Evolutionary conservation across 2,113 vertebrate species (phyloP).

Genomic region (Lophochroa leadbeateri): DNA sequence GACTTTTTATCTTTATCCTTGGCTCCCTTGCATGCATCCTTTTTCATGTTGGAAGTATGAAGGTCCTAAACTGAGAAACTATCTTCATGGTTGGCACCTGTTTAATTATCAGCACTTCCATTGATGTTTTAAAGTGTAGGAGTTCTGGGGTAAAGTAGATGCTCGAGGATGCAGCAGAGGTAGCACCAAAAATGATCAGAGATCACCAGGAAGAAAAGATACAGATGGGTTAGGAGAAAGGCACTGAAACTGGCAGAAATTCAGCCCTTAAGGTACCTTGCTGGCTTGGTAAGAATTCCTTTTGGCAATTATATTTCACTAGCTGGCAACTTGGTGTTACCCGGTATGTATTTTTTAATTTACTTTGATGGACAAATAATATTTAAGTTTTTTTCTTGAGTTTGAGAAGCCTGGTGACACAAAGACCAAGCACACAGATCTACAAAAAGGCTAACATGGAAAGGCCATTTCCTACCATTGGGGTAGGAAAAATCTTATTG

Average conservation of each 20-base stretch:
- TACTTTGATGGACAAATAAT: background rate
- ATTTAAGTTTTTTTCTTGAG: background rate
- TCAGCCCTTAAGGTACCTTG: background rate
- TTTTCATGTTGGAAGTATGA: background rate
- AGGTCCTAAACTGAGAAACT: background rate
- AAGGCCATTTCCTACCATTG: background rate
- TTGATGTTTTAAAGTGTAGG: background rate
- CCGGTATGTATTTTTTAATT: background rate
- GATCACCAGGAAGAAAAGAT: background rate
- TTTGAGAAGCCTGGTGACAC: background rate
- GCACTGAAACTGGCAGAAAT: background rate
- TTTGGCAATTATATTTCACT: background rate
- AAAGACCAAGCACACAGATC: background rate
- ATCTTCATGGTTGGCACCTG: background rate
- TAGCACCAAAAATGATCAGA: background rate
- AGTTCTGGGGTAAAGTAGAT: background rate
- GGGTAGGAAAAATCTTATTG: background rate
- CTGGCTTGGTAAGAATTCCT: background rate
- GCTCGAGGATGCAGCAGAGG: background rate
- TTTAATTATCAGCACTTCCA: background rate
- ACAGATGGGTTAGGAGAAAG: background rate
- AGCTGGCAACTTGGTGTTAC: background rate
- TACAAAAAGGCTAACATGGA: background rate
- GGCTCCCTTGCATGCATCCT: fast-evolving
- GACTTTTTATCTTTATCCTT: background rate